phyloP scores from a whole-genome alignment of 1,140 invertebrate genomes.

The Megathymus violae region DNA sequence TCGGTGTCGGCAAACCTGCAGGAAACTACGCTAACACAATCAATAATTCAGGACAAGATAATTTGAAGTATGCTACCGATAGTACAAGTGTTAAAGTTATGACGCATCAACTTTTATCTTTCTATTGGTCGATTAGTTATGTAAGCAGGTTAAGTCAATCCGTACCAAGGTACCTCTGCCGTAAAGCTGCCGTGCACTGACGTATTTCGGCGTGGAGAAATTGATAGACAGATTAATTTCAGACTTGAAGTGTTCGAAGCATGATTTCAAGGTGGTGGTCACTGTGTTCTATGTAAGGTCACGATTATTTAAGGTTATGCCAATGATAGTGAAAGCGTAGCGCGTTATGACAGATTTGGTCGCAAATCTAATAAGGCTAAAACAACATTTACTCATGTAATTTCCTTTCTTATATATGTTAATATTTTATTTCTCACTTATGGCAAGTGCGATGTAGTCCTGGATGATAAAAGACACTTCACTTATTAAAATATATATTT shows the following conservation, averaged over 20 bases:
- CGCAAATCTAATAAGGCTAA: no score
- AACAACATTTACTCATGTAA: no score
- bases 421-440: no score
- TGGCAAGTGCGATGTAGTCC: no score
- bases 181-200: background rate
- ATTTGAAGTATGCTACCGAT: conserved; percentile 40
- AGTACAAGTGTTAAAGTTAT: conserved; percentile 24
- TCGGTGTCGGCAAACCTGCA: conserved; percentile 54
- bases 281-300: no score
- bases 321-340: no score
- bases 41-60: conserved; percentile 63
- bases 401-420: no score
- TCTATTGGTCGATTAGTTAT: background rate
- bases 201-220: background rate
- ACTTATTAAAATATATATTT: no score
- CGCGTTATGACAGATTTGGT: no score
- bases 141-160: background rate
- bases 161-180: background rate
- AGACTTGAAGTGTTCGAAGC: background rate
- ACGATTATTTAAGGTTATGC: no score
- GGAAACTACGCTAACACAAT: conserved; percentile 71
- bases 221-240: conserved; percentile 7
- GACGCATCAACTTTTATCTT: conserved; percentile 5
- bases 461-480: no score
- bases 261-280: no score